Evolutionary conservation across 2,888 invertebrate genomes (phyloP).

Genomic region (Crematogaster levior): DNA sequence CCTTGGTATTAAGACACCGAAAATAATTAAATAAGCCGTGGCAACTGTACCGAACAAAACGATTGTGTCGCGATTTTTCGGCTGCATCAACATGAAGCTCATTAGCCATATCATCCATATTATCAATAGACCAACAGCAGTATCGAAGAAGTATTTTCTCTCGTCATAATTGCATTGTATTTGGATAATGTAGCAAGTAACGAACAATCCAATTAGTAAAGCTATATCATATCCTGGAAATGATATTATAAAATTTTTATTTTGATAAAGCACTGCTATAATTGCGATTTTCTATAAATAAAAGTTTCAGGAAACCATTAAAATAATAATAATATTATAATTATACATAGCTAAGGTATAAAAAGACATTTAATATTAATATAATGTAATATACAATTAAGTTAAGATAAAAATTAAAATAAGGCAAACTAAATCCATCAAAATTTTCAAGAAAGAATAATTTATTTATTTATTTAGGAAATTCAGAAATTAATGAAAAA

Average conservation of each 20-base stretch:
- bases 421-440: not conserved
- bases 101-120: conserved; percentile 87
- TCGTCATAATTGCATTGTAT: conserved; percentile 90
- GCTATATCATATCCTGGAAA: conserved; percentile 88
- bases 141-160: conserved; percentile 87
- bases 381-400: not conserved
- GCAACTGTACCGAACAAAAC: conserved; percentile 88
- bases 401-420: not conserved
- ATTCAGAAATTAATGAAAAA: not conserved
- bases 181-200: conserved; percentile 88
- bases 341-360: too few species aligned
- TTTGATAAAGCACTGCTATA: not conserved
- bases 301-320: not conserved
- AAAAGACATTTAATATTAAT: not conserved
- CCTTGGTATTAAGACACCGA: conserved; percentile 89
- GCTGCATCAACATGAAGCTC: conserved; percentile 87
- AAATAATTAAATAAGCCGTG: conserved; percentile 88
- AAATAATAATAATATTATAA: too few species aligned
- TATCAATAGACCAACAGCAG: conserved; percentile 86
- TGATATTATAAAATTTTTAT: not conserved
- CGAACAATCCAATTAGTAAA: conserved; percentile 87
- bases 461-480: not conserved
- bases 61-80: conserved; percentile 87
- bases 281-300: not conserved
- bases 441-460: not conserved